Percentiles rank a stretch among this genome's conserved stretches.
phyloP scores from a whole-genome alignment of 2,797 vertebrate genomes.

The Adelosebastes latens region DNA sequence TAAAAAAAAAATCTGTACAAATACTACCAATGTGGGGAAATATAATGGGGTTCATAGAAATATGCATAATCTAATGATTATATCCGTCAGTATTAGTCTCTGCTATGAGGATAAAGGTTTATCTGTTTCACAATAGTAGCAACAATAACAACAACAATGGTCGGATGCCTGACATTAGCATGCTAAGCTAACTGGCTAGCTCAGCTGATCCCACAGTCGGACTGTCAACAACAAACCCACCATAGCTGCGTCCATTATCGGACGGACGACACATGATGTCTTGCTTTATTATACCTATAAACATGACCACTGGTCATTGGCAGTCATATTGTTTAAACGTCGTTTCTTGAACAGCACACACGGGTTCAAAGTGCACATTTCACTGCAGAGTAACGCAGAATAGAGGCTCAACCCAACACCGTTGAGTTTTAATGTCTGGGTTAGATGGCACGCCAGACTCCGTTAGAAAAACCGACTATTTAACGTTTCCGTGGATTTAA shows the following conservation, averaged over 20 bases:
- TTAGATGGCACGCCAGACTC: not conserved
- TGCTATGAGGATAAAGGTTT: not conserved
- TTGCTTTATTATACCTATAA: no score
- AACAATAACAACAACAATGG: not conserved
- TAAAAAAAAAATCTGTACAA: not conserved
- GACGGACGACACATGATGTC: constrained; percentile 5
- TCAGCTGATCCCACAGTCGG: constrained; percentile 51
- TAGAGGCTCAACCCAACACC: fast-evolving
- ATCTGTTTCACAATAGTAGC: not conserved
- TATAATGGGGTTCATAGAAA: not conserved
- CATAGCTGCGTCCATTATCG: constrained; percentile 45
- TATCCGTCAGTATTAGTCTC: not conserved
- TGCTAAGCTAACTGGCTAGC: constrained; percentile 48
- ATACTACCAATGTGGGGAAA: not conserved
- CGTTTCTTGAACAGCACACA: not conserved
- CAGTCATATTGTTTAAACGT: not conserved
- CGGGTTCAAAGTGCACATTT: not conserved
- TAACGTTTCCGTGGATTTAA: not conserved
- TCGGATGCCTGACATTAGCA: constrained; percentile 9
- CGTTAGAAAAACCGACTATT: not conserved
- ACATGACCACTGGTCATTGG: fast-evolving
- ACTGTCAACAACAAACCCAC: constrained; percentile 58
- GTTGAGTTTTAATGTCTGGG: not conserved
- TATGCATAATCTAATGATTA: not conserved
- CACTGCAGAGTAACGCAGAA: not conserved